Evolutionary conservation across 2,113 vertebrate species (phyloP).

Genomic region (Rhinolophus sinicus): DNA sequence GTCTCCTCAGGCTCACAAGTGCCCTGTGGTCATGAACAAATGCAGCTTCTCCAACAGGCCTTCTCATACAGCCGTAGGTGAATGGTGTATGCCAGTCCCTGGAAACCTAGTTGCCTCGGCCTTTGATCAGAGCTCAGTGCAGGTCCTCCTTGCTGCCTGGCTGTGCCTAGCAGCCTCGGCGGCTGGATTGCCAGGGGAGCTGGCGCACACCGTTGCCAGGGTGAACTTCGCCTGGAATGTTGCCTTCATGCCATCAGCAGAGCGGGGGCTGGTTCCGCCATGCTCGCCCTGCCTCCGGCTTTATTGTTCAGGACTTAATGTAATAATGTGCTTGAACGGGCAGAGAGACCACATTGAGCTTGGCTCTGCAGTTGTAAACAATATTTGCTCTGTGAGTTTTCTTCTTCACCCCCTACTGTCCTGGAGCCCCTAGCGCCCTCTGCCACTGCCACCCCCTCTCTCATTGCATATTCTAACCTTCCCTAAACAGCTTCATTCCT

Average conservation of each 20-base stretch:
- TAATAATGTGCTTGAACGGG: conserved; percentile 60
- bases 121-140: neutral
- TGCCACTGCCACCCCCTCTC: neutral
- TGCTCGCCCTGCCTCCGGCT: neutral
- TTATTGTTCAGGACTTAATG: conserved; percentile 53
- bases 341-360: neutral
- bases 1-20: neutral
- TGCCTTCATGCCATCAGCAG: neutral
- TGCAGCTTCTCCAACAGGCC: neutral
- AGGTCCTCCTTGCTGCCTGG: neutral
- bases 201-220: neutral
- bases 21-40: neutral
- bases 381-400: conserved; percentile 59
- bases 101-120: neutral
- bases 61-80: neutral
- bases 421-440: neutral
- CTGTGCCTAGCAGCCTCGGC: neutral
- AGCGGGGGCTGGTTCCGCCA: neutral
- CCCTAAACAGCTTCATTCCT: conserved; percentile 49
- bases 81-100: neutral
- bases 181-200: conserved; percentile 48
- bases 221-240: conserved; percentile 35
- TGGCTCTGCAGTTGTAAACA: conserved; percentile 52
- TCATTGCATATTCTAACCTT: conserved; percentile 43
- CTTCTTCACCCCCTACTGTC: conserved; percentile 26